Evolutionary conservation across 2,113 vertebrate genomes (phyloP), one percentile per base, ranked within the genome.

Genomic region (Corythornis vintsioides): DNA sequence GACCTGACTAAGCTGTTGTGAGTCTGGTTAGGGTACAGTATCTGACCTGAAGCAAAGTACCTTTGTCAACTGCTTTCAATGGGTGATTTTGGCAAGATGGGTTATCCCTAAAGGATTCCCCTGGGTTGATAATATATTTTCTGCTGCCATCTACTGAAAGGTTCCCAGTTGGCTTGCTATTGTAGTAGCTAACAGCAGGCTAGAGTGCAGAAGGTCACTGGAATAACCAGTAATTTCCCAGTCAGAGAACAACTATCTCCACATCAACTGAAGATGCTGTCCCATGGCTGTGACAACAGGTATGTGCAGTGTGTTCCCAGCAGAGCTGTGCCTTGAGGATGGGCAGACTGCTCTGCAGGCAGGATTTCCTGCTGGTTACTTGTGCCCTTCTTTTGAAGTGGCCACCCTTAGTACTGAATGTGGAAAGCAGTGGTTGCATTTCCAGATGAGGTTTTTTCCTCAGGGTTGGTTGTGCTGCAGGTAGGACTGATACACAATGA

Each of bases 111-210:
- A 55, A 70, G 60, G 71, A 70, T 69, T 91, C 61, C 57, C 35
- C 20, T 40, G 59, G 22, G n/a, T 63, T 61, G 42, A 40, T 57
- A 26, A 55, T 61, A 82, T 3, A 86, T 94, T 95, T 45, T 90
- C 94, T 95, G 91, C 96, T 94, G 92, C 94, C 94, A 93, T 60
- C 94, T 94, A 80, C 75, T 92, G 96, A 94, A 76, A 79, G 31
- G 47, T 66, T 92, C 43, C 28, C 31, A 26, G 56, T 11, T 0
- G 1, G 9, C 31, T 89, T 73, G 29, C 86, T 88, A 55, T 66
- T 33, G 57, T 60, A 38, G 47, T 31, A 35, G 65, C 63, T 72
- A 63, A 79, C 47, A 13, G 38, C 50, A 75, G 86, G 52, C 38
- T 28, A 21, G 59, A 55, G 67, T 71, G 52, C 80, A 61, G 76